Conservation (phyloP, 1,140 invertebrate genomes). For the Cydia pomonella region DNA sequence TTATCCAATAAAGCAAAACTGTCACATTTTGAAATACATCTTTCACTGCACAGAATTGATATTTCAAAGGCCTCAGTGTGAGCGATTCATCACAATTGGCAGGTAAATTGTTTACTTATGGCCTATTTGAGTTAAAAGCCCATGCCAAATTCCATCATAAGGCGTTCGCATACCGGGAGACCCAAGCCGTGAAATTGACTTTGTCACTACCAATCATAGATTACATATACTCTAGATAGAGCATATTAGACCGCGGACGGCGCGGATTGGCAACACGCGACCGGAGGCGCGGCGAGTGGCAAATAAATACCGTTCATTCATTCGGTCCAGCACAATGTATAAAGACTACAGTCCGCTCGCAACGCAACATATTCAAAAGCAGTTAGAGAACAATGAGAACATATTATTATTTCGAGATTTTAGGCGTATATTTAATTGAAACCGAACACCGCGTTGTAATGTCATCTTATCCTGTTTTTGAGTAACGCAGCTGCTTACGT, state of each 20-base stretch:
- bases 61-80: slow-evolving; percentile 8
- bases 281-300: too few relatives aligned
- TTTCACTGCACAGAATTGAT: slow-evolving; percentile 6
- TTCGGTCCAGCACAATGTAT: too few relatives aligned
- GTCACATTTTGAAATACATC: neutral
- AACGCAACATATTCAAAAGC: too few relatives aligned
- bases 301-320: too few relatives aligned
- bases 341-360: too few relatives aligned
- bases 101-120: slow-evolving; percentile 74
- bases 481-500: too few relatives aligned
- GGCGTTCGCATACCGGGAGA: slow-evolving; percentile 43
- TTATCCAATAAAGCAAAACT: neutral
- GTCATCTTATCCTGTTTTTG: too few relatives aligned
- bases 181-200: slow-evolving; percentile 71
- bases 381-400: too few relatives aligned
- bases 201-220: slow-evolving; percentile 66
- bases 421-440: too few relatives aligned
- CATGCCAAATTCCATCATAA: slow-evolving; percentile 71
- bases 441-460: too few relatives aligned
- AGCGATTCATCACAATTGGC: slow-evolving; percentile 72
- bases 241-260: neutral
- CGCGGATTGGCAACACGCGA: too few relatives aligned
- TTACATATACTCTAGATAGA: neutral
- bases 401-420: too few relatives aligned
- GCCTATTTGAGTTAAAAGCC: slow-evolving; percentile 74